Base-by-base conservation (phyloP, 2,113 vertebrate genomes). In the Lynx canadensis region DNA sequence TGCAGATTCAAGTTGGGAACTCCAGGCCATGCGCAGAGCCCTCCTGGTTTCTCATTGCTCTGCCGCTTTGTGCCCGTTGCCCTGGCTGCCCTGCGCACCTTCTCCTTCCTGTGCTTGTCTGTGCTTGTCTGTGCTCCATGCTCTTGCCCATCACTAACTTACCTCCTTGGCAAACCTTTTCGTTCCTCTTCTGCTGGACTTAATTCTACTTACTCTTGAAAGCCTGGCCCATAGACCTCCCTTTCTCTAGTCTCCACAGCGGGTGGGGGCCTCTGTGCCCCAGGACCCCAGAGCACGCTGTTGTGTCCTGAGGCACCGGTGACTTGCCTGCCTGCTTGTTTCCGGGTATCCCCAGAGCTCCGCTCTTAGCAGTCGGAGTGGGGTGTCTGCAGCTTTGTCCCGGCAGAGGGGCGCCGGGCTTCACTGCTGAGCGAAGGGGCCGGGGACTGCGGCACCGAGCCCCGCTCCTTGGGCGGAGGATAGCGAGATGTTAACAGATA, bases 11-110 rank as follows among this genome's bases (percentile, higher is more conserved):
- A 60, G 74, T n/a, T 21, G 1, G 29, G 63, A 94, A 27, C 36
- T 33, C 63, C 12, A 5, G 1, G 10, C 10, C 0, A 4, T 4
- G 3, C 4, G 6, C 31, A 7, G n/a, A 19, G 55, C 73, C 68
- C 45, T 31, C 31, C 80, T 52, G 3, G 8, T 69, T n/a, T 89
- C 41, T 48, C 9, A 0, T 45, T 1, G 9, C 63, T 79, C 11
- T 57, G 3, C 12, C 27, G 5, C 31, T 27, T 63, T n/a, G 73
- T 57, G 29, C 3, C 63, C n/a, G 3, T 33, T 29, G 73, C 23
- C n/a, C 82, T 23, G 82, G 36, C 36, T 9, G 10, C 21, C 14
- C 31, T 2, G 18, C 1, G 0, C 45, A 15, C 73, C 14, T 50
- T 41, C 52, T 36, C 36, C 29, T 66, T 12, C 76, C 76, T 31